A percentile compares a stretch with the other conserved stretches of the same genome.
Conservation (phyloP, 2,797 vertebrate genomes). For the Botia kubotai region DNA sequence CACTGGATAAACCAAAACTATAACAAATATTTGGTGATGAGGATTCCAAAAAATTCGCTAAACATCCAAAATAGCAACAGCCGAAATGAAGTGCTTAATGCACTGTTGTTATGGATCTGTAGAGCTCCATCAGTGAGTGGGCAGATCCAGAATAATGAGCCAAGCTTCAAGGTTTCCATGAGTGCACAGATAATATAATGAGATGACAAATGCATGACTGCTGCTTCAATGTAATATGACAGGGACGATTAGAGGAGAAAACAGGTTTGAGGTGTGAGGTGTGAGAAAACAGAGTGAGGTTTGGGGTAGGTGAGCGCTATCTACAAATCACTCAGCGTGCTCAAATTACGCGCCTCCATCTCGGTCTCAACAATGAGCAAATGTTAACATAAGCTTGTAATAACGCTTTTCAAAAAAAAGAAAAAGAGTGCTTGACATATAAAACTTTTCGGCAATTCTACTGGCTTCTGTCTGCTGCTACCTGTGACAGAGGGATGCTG, state of each 20-base stretch:
- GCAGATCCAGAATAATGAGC: conserved; percentile 61
- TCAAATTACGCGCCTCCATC: neutral
- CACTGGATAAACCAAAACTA: too few species aligned
- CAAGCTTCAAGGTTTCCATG: conserved; percentile 45
- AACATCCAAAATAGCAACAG: neutral
- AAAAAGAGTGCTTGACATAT: neutral
- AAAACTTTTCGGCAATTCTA: neutral
- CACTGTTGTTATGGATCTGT: conserved; percentile 22
- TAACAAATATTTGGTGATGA: neutral
- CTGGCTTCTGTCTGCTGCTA: neutral
- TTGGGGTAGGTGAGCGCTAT: neutral
- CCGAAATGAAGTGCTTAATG: conserved; percentile 8
- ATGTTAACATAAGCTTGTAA: conserved; percentile 20
- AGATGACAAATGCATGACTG: conserved; percentile 58
- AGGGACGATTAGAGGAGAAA: conserved; percentile 57
- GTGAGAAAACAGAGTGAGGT: conserved; percentile 45
- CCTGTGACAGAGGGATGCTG: neutral
- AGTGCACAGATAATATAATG: conserved; percentile 65
- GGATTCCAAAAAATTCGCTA: too few species aligned
- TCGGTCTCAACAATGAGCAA: neutral
- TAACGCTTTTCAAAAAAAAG: conserved; percentile 6
- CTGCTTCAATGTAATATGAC: conserved; percentile 59
- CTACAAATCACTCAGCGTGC: conserved; percentile 8
- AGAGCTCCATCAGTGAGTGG: conserved; percentile 31
- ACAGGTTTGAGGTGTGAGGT: too few species aligned